A percentile compares a stretch with the other conserved stretches of the same genome.
phyloP scores from a whole-genome alignment of 2,797 vertebrate species.

The Spinus pinus region DNA sequence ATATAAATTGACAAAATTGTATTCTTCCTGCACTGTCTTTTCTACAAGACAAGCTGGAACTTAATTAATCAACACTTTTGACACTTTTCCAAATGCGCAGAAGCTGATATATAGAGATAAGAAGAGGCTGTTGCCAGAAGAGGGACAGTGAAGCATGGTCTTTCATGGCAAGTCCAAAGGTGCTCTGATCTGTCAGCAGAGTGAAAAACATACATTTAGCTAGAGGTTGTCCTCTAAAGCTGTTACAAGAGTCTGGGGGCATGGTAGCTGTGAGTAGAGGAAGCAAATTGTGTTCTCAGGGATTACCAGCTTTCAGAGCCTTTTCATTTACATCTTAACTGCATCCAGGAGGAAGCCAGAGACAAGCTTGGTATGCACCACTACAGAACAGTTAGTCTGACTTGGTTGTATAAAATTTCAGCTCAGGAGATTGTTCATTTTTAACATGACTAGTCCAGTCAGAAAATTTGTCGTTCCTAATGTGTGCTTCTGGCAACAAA shows the following conservation, averaged over 20 bases:
- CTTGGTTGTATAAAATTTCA: neutral
- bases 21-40: neutral
- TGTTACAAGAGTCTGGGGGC: neutral
- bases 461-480: neutral
- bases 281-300: neutral
- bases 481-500: neutral
- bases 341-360: neutral
- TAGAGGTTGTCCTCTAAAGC: neutral
- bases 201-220: neutral
- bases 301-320: neutral
- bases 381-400: neutral
- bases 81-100: neutral
- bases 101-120: neutral
- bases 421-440: neutral
- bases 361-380: neutral
- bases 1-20: neutral
- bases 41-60: neutral
- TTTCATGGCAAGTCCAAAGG: neutral
- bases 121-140: neutral
- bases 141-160: neutral
- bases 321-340: neutral
- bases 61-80: neutral
- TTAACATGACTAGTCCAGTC: neutral
- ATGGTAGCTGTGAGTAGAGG: neutral
- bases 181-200: neutral